Conservation (phyloP, 1,140 invertebrate genomes). For the Neuroterus valhalla region DNA sequence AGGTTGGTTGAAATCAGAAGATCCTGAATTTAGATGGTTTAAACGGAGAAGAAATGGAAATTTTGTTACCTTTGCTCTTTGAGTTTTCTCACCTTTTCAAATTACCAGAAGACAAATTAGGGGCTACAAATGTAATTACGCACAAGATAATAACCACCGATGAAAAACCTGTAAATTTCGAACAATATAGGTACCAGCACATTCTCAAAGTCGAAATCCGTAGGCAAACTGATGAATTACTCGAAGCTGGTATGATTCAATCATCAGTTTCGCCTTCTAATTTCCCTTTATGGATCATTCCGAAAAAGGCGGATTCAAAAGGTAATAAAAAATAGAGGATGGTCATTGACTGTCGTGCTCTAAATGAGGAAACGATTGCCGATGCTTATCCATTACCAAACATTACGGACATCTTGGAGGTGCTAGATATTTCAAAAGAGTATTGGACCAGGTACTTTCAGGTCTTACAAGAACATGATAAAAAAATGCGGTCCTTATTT, state of each 20-base stretch:
- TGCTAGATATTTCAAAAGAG: not conserved
- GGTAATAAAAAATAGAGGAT: not conserved
- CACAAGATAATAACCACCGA: not conserved
- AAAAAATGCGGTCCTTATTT: not conserved
- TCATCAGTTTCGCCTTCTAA: not conserved
- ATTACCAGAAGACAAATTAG: too few species aligned
- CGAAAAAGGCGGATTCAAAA: not conserved
- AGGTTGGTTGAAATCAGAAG: too few species aligned
- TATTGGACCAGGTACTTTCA: not conserved
- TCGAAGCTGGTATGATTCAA: not conserved
- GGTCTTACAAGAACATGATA: not conserved
- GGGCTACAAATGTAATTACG: not conserved
- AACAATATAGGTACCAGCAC: not conserved
- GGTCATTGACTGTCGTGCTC: not conserved
- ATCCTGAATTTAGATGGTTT: too few species aligned
- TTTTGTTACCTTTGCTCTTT: not conserved
- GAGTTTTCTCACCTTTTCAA: not conserved
- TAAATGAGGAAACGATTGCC: not conserved
- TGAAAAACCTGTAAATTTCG: not conserved
- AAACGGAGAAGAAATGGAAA: not conserved
- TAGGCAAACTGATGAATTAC: too few species aligned
- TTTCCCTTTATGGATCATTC: not conserved
- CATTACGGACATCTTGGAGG: not conserved
- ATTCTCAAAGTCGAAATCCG: not conserved
- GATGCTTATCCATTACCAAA: not conserved